Conservation (phyloP, 2,797 vertebrate genomes). For the Spinus olivaceus region DNA sequence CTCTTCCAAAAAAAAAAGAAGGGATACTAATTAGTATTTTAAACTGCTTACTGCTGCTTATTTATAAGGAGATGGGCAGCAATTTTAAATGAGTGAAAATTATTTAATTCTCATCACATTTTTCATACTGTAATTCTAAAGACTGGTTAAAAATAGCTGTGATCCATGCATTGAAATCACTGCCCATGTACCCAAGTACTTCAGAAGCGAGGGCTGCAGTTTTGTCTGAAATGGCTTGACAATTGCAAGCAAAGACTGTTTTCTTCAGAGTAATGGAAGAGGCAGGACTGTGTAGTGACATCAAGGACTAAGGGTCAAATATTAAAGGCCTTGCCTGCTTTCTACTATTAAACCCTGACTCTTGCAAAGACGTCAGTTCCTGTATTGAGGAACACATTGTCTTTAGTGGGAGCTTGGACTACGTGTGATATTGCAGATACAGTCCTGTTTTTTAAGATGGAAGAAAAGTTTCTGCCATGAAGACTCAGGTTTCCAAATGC, state of each 20-base stretch:
- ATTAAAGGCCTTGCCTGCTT: background rate
- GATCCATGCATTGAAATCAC: background rate
- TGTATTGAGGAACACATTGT: background rate
- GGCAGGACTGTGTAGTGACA: background rate
- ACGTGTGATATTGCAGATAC: background rate
- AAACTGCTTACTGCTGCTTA: background rate
- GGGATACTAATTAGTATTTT: background rate
- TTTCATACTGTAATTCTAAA: background rate
- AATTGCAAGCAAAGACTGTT: rapidly evolving
- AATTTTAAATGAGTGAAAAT: background rate
- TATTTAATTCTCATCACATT: background rate
- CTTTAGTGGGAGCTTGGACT: background rate
- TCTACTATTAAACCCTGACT: background rate
- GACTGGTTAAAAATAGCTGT: background rate
- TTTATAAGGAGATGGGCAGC: background rate
- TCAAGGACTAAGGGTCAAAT: background rate
- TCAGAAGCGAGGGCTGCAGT: background rate
- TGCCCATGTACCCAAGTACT: background rate
- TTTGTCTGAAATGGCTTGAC: background rate
- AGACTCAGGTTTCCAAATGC: background rate
- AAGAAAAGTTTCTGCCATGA: background rate
- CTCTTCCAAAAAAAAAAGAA: background rate
- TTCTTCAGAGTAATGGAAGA: background rate
- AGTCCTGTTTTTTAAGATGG: background rate
- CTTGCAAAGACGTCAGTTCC: background rate